phyloP scores from a whole-genome alignment of 2,113 vertebrate species.

The Pseudorhombus dupliciocellatus region DNA sequence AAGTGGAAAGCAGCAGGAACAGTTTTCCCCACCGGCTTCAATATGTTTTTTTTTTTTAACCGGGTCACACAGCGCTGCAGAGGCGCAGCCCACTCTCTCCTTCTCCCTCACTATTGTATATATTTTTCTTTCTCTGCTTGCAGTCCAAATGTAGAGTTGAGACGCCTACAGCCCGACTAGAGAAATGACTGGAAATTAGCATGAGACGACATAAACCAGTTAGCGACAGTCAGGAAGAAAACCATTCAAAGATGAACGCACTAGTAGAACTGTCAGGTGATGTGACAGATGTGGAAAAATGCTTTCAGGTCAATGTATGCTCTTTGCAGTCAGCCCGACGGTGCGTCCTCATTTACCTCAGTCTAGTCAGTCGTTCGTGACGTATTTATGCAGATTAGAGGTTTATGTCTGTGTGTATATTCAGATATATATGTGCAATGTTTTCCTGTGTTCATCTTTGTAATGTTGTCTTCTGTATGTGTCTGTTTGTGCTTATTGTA shows the following conservation, averaged over 20 bases:
- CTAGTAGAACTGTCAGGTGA: constrained; percentile 14
- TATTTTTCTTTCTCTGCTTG: constrained; percentile 16
- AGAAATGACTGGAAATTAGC: constrained; percentile 6
- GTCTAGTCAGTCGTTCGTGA: constrained; percentile 39
- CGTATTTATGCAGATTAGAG: constrained; percentile 56
- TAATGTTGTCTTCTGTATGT: constrained; percentile 17
- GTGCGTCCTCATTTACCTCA: constrained; percentile 45
- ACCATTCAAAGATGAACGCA: constrained; percentile 18
- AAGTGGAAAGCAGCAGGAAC: no score
- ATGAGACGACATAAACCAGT: neutral
- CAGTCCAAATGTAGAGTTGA: constrained; percentile 1
- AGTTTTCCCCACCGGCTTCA: no score
- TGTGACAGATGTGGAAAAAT: constrained; percentile 24
- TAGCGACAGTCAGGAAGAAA: constrained; percentile 3
- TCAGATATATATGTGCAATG: constrained; percentile 56
- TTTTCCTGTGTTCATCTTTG: constrained; percentile 39
- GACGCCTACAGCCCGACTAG: neutral
- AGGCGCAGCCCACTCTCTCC: neutral
- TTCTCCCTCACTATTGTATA: constrained; percentile 27
- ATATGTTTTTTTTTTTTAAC: neutral
- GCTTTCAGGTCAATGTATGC: constrained; percentile 10
- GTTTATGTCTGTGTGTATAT: constrained; percentile 70
- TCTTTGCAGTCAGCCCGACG: constrained; percentile 23
- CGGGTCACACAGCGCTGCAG: constrained; percentile 6
- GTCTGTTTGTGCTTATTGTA: constrained; percentile 49